Conservation (phyloP, 2,888 invertebrate species). For the Cephus sareptanus region DNA sequence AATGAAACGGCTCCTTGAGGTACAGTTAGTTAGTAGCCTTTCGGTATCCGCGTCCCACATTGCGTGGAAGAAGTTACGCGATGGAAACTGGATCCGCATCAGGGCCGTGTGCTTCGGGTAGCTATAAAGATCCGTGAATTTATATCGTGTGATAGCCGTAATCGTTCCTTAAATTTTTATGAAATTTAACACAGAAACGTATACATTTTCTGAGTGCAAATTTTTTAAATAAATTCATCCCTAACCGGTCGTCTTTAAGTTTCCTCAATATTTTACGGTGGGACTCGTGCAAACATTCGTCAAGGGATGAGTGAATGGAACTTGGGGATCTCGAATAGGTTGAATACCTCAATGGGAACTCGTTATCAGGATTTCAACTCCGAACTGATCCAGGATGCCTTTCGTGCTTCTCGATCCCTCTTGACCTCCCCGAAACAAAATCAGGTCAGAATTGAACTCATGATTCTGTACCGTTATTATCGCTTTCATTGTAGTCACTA, state of each 20-base stretch:
- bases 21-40: constrained; percentile 56
- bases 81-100: neutral
- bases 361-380: constrained; percentile 32
- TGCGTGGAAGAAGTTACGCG: neutral
- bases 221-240: neutral
- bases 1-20: constrained; percentile 6
- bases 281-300: constrained; percentile 44
- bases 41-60: constrained; percentile 45
- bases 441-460: neutral
- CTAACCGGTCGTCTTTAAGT: neutral
- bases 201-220: neutral
- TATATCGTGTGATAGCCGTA: neutral
- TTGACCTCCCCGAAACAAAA: neutral
- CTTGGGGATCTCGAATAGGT: constrained; percentile 16
- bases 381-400: neutral
- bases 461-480: neutral
- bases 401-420: neutral
- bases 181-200: neutral
- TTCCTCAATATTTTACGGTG: neutral
- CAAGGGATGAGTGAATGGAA: constrained; percentile 25
- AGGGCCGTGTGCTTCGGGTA: neutral
- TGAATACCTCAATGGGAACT: constrained; percentile 45
- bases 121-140: neutral
- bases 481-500: constrained; percentile 70
- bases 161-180: neutral